A percentile compares a stretch with the other conserved stretches of the same genome.
These are phyloP conservation scores for Axinella damicornis DNA, from an alignment of 37 sponge, comb jelly and placozoan species.

Conservation along the genomic window DNA sequence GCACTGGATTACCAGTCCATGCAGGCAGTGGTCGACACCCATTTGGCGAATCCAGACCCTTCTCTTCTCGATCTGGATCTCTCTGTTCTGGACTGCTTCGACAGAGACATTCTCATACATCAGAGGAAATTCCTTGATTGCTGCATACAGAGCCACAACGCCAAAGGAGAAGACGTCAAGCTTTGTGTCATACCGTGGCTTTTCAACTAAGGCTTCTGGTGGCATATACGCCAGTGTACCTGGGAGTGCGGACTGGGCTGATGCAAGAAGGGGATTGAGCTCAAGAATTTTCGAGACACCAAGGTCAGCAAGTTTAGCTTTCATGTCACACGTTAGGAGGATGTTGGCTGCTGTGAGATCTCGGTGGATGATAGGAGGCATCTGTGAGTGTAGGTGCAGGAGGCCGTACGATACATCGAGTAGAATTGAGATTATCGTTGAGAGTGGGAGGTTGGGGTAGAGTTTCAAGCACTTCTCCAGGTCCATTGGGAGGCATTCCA, in stretches of 20 bases:
- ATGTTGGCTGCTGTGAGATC: constrained; percentile 14
- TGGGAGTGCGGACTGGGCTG: not conserved
- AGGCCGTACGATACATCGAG: not conserved
- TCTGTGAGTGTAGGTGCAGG: not conserved
- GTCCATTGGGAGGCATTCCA: constrained; percentile 7
- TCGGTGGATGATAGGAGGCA: constrained; percentile 2
- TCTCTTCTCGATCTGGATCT: not conserved
- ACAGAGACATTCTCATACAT: not conserved
- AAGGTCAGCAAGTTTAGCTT: constrained; percentile 10
- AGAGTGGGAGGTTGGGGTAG: not conserved
- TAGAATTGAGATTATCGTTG: not conserved
- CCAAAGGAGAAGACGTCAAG: constrained; percentile 6
- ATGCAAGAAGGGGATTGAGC: no score
- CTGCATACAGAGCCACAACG: constrained; percentile 1
- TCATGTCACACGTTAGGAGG: constrained; percentile 5
- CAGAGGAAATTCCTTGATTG: not conserved
- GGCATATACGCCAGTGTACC: not conserved
- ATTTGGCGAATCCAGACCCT: not conserved
- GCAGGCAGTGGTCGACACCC: not conserved
- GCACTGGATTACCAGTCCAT: constrained; percentile 1
- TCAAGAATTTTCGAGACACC: not conserved
- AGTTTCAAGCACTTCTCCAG: not conserved
- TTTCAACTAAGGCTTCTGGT: constrained; percentile 1
- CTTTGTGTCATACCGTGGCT: not conserved
- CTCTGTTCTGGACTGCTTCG: not conserved